A percentile compares a stretch with the other conserved stretches of the same genome.
Conservation (phyloP, 2,888 invertebrate species). For the Lasius platythorax region DNA sequence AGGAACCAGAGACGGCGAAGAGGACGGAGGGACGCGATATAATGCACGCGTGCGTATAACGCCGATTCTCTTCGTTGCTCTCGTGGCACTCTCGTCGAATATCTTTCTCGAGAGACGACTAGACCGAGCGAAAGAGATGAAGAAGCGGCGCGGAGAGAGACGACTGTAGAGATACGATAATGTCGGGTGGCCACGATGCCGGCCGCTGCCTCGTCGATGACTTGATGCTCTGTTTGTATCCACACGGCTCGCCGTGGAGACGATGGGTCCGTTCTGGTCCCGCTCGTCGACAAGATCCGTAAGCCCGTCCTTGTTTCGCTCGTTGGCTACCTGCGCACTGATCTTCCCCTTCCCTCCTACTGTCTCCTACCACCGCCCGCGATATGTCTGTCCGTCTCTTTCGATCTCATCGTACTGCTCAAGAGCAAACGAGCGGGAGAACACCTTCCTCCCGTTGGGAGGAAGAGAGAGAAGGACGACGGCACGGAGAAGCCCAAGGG, state of each 20-base stretch:
- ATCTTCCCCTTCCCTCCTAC: constrained; percentile 53
- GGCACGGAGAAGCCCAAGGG: constrained; percentile 45
- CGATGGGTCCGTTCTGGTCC: constrained; percentile 44
- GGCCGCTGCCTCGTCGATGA: constrained; percentile 79
- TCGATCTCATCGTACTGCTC: constrained; percentile 46
- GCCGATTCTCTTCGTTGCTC: constrained; percentile 61
- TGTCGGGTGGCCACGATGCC: constrained; percentile 80
- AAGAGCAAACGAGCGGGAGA: constrained; percentile 48
- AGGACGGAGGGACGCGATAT: constrained; percentile 59
- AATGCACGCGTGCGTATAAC: constrained; percentile 60
- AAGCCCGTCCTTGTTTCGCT: constrained; percentile 56
- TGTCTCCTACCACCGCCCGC: constrained; percentile 47
- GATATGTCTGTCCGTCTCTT: constrained; percentile 12
- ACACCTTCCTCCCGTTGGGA: background rate
- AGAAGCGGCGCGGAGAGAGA: constrained; percentile 58
- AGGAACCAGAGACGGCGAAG: background rate
- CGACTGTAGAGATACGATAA: constrained; percentile 74
- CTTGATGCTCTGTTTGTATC: constrained; percentile 82
- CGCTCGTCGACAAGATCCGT: constrained; percentile 46
- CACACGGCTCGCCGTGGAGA: constrained; percentile 71
- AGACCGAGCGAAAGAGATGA: constrained; percentile 51
- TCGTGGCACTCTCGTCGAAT: constrained; percentile 43
- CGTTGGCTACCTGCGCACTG: constrained; percentile 80
- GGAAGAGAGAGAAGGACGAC: constrained; percentile 24
- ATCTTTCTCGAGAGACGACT: constrained; percentile 67